phyloP scores from a whole-genome alignment of 2,113 vertebrate species.

The Redunca redunca region DNA sequence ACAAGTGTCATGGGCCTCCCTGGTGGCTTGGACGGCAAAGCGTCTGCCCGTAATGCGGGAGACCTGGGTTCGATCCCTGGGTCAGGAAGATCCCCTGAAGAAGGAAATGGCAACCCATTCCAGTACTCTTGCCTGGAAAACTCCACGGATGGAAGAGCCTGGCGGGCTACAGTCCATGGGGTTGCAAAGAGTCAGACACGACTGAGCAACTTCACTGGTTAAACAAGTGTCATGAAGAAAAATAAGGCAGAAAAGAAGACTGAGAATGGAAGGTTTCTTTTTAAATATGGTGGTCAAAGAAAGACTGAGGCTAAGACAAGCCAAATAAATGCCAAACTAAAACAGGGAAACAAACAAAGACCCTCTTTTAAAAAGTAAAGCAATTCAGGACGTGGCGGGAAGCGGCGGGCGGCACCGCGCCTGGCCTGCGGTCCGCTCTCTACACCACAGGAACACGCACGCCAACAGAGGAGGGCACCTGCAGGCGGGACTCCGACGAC shows the following conservation, averaged over 20 bases:
- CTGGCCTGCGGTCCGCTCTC: accelerated
- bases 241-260: not conserved
- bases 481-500: too few species aligned
- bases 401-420: accelerated
- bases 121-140: not conserved
- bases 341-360: not conserved
- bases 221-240: not conserved
- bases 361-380: not conserved
- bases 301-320: not conserved
- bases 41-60: accelerated
- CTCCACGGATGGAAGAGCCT: not conserved
- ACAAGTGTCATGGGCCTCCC: not conserved
- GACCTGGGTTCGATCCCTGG: not conserved
- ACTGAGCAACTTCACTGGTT: not conserved
- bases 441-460: accelerated
- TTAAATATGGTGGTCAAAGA: not conserved
- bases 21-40: not conserved
- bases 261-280: not conserved
- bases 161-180: not conserved
- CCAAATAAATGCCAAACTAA: not conserved
- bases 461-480: too few species aligned
- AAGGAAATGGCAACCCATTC: not conserved
- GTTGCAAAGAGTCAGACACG: not conserved
- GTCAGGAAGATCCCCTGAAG: not conserved
- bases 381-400: not conserved